Percentiles rank a stretch among this genome's conserved stretches.
These are phyloP conservation scores for Tenualosa thibaudeaui DNA, from an alignment of 2,797 vertebrate species.

Conservation along the genomic window DNA sequence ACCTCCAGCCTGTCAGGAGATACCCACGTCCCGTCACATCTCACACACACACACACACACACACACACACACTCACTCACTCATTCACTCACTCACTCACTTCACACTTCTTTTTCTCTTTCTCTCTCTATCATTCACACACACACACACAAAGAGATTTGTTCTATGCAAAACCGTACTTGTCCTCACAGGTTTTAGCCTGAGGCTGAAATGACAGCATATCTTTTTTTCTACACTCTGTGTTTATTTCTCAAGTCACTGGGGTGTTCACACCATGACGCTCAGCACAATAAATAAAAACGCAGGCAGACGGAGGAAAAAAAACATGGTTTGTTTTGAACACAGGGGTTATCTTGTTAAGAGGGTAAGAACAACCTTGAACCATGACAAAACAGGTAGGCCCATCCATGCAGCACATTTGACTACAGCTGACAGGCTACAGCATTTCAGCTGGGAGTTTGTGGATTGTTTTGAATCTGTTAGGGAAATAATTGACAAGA, in stretches of 20 bases:
- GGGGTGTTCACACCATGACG: neutral
- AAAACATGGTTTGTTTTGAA: neutral
- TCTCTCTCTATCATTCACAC: no score
- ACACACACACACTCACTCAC: neutral
- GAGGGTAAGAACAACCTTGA: neutral
- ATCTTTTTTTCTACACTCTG: neutral
- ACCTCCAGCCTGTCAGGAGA: constrained; percentile 21
- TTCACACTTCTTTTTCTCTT: no score
- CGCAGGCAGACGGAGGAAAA: neutral
- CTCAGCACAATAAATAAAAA: neutral
- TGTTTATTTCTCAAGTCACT: constrained; percentile 12
- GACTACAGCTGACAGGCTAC: neutral
- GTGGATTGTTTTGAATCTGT: neutral
- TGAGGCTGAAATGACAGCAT: constrained; percentile 11
- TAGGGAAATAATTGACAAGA: neutral
- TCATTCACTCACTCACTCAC: neutral
- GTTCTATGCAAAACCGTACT: constrained; percentile 24
- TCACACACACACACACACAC: neutral
- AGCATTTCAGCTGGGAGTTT: neutral
- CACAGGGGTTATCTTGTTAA: neutral
- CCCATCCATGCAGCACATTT: neutral
- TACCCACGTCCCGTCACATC: neutral
- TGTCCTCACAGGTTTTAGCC: constrained; percentile 13
- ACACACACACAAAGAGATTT: neutral
- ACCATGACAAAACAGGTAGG: neutral